phyloP scores from a whole-genome alignment of 2,797 vertebrate genomes.

The Echeneis naucrates region DNA sequence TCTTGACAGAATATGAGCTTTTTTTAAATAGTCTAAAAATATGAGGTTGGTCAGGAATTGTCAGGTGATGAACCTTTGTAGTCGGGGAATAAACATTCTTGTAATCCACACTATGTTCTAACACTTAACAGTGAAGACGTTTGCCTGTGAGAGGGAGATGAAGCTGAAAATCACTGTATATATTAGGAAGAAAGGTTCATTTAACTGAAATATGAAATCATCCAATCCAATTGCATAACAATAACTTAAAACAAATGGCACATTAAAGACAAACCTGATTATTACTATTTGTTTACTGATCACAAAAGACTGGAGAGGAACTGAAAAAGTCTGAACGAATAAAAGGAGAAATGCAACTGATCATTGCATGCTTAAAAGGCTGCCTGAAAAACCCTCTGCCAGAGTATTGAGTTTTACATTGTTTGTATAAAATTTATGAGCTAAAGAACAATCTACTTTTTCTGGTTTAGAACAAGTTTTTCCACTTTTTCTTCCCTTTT shows the following conservation, averaged over 20 bases:
- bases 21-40: no score
- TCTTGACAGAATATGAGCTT: no score
- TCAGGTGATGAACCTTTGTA: no score
- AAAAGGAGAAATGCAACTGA: slow-evolving; percentile 15
- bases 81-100: no score
- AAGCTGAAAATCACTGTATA: not conserved
- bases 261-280: not conserved
- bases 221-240: not conserved
- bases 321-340: slow-evolving; percentile 31
- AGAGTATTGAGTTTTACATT: not conserved
- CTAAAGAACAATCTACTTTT: not conserved
- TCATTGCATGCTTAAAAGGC: not conserved
- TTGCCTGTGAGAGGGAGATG: not conserved
- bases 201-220: not conserved
- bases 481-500: not conserved
- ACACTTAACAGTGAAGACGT: not conserved
- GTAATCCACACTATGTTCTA: not conserved
- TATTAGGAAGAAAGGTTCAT: not conserved
- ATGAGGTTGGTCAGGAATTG: no score
- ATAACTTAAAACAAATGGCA: not conserved
- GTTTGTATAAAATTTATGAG: not conserved
- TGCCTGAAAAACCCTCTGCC: not conserved
- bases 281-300: slow-evolving; percentile 18
- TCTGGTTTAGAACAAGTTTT: not conserved
- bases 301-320: slow-evolving; percentile 19